Evolutionary conservation across 2,113 vertebrate species (phyloP).

Genomic region (Nanorana parkeri): DNA sequence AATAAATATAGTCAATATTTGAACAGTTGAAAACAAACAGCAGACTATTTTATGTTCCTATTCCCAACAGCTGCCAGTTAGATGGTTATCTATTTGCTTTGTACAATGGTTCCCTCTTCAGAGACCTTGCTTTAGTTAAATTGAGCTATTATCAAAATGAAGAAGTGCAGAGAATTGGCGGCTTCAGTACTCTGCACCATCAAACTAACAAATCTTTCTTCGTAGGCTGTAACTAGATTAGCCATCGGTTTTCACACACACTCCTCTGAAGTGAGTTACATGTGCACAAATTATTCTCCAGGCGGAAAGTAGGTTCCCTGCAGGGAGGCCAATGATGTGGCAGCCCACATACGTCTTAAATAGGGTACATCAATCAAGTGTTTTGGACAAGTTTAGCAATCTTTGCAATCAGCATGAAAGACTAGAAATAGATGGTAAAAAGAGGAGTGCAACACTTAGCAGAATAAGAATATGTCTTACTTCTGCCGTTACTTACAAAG

Average conservation of each 20-base stretch:
- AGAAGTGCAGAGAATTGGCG: constrained; percentile 26
- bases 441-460: constrained; percentile 9
- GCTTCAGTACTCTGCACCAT: constrained; percentile 42
- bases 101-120: not conserved
- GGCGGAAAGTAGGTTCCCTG: constrained; percentile 26
- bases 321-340: constrained; percentile 39
- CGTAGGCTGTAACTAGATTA: constrained; percentile 47
- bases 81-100: not conserved
- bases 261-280: constrained; percentile 44
- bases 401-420: constrained; percentile 39
- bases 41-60: not conserved
- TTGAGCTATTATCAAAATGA: constrained; percentile 25
- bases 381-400: constrained; percentile 48
- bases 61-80: not conserved
- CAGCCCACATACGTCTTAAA: constrained; percentile 41
- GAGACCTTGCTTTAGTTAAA: constrained; percentile 30
- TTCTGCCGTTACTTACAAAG: no score
- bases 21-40: constrained; percentile 31
- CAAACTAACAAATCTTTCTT: constrained; percentile 50
- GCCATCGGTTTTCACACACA: constrained; percentile 34
- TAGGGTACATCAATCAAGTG: constrained; percentile 47
- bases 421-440: not conserved
- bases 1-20: constrained; percentile 60
- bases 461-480: not conserved
- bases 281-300: constrained; percentile 46